A percentile compares a stretch with the other conserved stretches of the same genome.
phyloP scores from a whole-genome alignment of 2,797 vertebrate species.

The Molossus molossus region DNA sequence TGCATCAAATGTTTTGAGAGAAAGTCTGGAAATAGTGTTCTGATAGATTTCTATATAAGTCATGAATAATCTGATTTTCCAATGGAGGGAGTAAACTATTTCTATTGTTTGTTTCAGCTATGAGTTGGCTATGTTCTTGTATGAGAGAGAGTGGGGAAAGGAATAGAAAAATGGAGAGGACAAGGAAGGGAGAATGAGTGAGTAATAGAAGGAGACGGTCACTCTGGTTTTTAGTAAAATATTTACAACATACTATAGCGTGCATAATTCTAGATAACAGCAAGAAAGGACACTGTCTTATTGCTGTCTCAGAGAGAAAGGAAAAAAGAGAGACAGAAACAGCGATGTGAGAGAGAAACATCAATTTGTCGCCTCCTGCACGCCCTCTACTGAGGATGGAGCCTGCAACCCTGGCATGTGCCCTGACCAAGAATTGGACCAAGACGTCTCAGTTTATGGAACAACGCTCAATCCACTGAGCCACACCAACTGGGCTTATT shows the following conservation, averaged over 20 bases:
- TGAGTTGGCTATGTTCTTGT: neutral
- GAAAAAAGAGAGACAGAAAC: too few relatives aligned
- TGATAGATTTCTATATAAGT: neutral
- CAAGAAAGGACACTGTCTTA: neutral
- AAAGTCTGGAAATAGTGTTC: neutral
- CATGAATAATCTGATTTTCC: constrained; percentile 23
- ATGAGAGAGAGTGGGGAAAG: neutral
- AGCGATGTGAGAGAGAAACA: too few relatives aligned
- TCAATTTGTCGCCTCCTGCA: too few relatives aligned
- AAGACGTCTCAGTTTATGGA: too few relatives aligned
- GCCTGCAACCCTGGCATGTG: too few relatives aligned
- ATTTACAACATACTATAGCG: neutral
- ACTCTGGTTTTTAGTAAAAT: constrained; percentile 13
- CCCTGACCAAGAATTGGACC: too few relatives aligned
- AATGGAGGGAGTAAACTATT: neutral
- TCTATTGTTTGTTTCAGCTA: neutral
- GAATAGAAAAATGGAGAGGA: neutral
- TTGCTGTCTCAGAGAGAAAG: neutral
- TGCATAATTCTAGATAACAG: neutral
- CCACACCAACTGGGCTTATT: neutral
- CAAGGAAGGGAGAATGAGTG: neutral
- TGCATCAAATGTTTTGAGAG: constrained; percentile 10
- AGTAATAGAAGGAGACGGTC: neutral
- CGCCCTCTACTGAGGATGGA: too few relatives aligned
- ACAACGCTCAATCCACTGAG: too few relatives aligned